phyloP scores from a whole-genome alignment of 2,113 vertebrate genomes.

The Clarias gariepinus region DNA sequence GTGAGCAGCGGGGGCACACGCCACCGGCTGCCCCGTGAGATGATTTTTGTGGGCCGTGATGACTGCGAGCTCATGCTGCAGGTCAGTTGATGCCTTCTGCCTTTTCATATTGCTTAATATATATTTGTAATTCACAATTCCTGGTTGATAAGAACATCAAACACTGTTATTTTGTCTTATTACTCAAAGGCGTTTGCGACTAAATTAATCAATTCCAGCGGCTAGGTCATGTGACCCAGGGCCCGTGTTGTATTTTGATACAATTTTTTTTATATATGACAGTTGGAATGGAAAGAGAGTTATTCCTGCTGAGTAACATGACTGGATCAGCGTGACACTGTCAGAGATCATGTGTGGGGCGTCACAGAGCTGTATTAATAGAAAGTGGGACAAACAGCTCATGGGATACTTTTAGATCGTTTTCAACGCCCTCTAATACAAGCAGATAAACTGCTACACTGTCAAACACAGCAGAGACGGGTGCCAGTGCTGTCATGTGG shows the following conservation, averaged over 20 bases:
- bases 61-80: conserved; percentile 99
- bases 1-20: conserved; percentile 97
- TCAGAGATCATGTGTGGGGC: conserved; percentile 29
- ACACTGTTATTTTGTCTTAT: neutral
- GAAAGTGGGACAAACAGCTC: conserved; percentile 74
- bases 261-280: neutral
- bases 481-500: conserved; percentile 21
- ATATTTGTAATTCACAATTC: neutral
- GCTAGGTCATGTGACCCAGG: neutral
- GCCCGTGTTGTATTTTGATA: neutral
- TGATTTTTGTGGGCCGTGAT: conserved; percentile 99
- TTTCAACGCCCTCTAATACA: conserved; percentile 31
- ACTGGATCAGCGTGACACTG: conserved; percentile 24
- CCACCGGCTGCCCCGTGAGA: conserved; percentile 95
- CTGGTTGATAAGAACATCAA: neutral
- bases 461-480: neutral
- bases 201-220: neutral
- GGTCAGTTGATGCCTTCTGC: conserved; percentile 71
- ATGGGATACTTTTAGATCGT: conserved; percentile 63
- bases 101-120: neutral
- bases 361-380: conserved; percentile 69
- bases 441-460: conserved; percentile 27
- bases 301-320: conserved; percentile 35
- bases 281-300: conserved; percentile 26
- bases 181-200: neutral